Evolutionary conservation across 1,140 invertebrate genomes (phyloP).

Genomic region (Calephelis virginiensis): DNA sequence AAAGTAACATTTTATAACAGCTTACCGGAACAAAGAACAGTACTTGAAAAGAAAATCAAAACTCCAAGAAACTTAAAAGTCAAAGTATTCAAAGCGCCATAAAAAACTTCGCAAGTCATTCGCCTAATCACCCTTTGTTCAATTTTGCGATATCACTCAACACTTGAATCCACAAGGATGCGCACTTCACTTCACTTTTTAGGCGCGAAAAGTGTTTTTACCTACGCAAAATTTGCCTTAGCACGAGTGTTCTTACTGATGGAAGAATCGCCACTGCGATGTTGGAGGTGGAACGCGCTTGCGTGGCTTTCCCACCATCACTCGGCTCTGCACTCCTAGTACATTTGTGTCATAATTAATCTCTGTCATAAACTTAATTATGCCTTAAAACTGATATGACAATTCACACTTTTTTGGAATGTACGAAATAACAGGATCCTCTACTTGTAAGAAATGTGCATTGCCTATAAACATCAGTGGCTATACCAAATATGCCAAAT

Average conservation of each 20-base stretch:
- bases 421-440: too few species aligned
- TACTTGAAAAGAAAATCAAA: conserved; percentile 1
- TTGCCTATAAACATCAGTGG: too few species aligned
- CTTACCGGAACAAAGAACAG: conserved; percentile 7
- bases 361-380: conserved; percentile 65
- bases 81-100: conserved; percentile 13
- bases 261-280: conserved; percentile 55
- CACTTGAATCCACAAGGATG: conserved; percentile 19
- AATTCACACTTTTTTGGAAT: background rate
- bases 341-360: conserved; percentile 74
- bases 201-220: conserved; percentile 20
- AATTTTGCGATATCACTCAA: conserved; percentile 16
- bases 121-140: conserved; percentile 18
- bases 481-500: too few species aligned
- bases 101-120: conserved; percentile 22
- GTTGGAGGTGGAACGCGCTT: conserved; percentile 52
- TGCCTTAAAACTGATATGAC: conserved; percentile 32
- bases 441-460: too few species aligned
- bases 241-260: conserved; percentile 48
- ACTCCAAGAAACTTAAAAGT: conserved; percentile 7
- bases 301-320: conserved; percentile 59
- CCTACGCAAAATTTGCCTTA: conserved; percentile 13
- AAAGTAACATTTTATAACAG: conserved; percentile 1
- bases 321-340: conserved; percentile 58
- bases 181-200: conserved; percentile 23